Conservation (phyloP, 2,888 invertebrate genomes). For the Hemicrepidius hirtus region DNA sequence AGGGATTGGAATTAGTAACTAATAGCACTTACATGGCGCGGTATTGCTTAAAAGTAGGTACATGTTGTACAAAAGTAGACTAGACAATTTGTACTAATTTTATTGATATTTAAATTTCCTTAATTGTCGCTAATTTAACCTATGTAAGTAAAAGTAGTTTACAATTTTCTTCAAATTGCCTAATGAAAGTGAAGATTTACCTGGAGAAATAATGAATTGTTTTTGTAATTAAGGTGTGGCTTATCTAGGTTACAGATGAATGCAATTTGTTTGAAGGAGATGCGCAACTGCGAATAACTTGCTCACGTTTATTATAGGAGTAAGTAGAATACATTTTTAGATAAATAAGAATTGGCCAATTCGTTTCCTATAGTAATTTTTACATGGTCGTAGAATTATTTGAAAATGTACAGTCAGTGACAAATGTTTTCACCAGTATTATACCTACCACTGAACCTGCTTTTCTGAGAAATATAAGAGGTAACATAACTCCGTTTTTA, state of each 20-base stretch:
- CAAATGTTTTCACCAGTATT: too few relatives aligned
- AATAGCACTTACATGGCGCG: too few relatives aligned
- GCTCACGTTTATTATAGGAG: slow-evolving; percentile 4
- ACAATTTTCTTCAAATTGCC: slow-evolving; percentile 18
- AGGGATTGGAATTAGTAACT: too few relatives aligned
- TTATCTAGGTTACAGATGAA: slow-evolving; percentile 47
- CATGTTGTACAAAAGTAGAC: background rate
- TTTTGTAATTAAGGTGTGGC: slow-evolving; percentile 44
- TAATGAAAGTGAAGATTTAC: slow-evolving; percentile 45
- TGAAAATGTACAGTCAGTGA: too few relatives aligned
- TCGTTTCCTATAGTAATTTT: background rate
- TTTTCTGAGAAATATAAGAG: too few relatives aligned
- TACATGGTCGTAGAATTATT: too few relatives aligned
- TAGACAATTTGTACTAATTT: slow-evolving; percentile 15
- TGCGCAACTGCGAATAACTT: slow-evolving; percentile 6
- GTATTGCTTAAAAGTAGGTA: too few relatives aligned
- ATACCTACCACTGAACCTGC: too few relatives aligned
- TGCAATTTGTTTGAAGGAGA: slow-evolving; percentile 45
- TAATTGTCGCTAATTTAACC: slow-evolving; percentile 2
- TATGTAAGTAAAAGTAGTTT: slow-evolving; percentile 34
- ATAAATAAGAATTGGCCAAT: background rate
- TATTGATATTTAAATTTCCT: slow-evolving; percentile 1
- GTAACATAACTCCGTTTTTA: too few relatives aligned
- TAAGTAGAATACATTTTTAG: background rate
- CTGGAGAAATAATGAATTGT: slow-evolving; percentile 37